Evolutionary conservation across 2,113 vertebrate species (phyloP), one percentile per base, ranked within the genome.

Genomic region (Amazona guildingii): DNA sequence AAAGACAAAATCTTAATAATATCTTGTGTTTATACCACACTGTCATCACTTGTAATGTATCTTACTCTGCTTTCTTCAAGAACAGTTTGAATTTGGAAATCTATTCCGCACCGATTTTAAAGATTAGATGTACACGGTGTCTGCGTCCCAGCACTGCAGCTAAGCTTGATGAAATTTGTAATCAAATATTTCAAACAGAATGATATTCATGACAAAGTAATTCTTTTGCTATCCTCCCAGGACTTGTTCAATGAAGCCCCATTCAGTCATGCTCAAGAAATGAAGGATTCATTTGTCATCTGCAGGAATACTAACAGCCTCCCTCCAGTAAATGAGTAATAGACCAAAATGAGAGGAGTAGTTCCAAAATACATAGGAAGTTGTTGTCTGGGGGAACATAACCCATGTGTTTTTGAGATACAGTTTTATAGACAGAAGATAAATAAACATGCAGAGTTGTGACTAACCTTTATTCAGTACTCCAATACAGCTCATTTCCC

Each of bases 391-490:
- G 73, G 76, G 69, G 28, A 96, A 90, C 63, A 78, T 78, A 94
- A 87, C 29, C 72, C 85, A 77, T 6, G 1, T 86, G 84, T 75
- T 96, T 91, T 89, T 49, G 62, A 93, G 52, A 72, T n/a, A 88
- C 11, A 64, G 55, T 78, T 93, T 23, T 75, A 82, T 6, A 93
- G 92, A 78, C 51, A 92, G 64, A 93, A 83, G 79, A 90, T 88
- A 93, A 92, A 96, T 75, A 96, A 96, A 94, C 39, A 94, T 37
- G 37, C 62, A 93, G 73, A 74, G 83, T 94, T 96, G 95, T 93
- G 49, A 88, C 90, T 94, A 95, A 92, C 86, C 83, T 92, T 93
- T 94, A 88, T 88, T 92, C 86, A 76, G 25, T 66, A 84, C 51
- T 91, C 64, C 68, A 93, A 27, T 73, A 85, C 70, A 83, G 79